These are phyloP conservation scores for Pristionchus entomophagus DNA, from an alignment of 2,888 invertebrate genomes.

Conservation along the genomic window DNA sequence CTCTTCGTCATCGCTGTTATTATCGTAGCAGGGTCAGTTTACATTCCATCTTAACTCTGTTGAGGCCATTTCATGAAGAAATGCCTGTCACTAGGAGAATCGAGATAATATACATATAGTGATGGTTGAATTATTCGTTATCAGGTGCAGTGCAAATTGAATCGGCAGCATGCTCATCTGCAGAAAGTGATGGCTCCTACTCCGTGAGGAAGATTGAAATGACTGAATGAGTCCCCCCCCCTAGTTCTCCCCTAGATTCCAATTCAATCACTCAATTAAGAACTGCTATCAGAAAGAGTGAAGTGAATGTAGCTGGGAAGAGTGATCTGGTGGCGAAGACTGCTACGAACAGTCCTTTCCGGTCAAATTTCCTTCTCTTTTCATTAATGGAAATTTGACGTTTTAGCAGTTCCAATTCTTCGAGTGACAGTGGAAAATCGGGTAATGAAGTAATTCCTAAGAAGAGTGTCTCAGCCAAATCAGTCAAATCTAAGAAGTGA, in stretches of 20 bases:
- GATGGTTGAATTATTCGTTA: neutral
- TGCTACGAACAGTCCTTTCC: neutral
- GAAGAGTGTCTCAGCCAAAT: neutral
- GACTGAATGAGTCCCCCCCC: neutral
- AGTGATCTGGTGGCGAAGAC: neutral
- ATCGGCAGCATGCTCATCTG: neutral
- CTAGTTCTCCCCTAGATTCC: neutral
- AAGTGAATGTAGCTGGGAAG: neutral
- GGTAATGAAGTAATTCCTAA: neutral
- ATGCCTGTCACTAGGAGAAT: too few species aligned
- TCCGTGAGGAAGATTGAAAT: neutral
- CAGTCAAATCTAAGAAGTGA: neutral
- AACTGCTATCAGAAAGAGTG: neutral
- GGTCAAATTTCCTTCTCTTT: neutral
- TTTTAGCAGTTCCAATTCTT: neutral
- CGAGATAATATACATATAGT: too few species aligned
- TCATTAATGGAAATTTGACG: neutral
- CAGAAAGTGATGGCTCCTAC: neutral
- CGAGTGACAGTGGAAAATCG: neutral
- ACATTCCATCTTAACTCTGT: too few species aligned
- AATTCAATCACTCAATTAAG: neutral
- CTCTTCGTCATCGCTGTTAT: neutral
- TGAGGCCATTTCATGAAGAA: too few species aligned
- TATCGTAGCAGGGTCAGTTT: neutral
- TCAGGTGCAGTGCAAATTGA: neutral